phyloP scores from a whole-genome alignment of 2,888 invertebrate species.

The Acrobasis repandana region DNA sequence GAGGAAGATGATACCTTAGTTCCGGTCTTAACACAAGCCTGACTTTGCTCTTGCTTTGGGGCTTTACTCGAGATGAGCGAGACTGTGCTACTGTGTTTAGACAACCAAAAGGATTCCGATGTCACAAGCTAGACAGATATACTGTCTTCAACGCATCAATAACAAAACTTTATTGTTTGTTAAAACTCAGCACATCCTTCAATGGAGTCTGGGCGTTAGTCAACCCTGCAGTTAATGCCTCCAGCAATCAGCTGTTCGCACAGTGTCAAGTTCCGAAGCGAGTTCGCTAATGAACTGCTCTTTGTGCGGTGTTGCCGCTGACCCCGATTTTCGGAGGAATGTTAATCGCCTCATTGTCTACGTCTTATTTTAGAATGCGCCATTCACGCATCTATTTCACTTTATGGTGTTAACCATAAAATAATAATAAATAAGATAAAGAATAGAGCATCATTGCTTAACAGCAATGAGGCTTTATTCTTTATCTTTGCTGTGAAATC shows the following conservation, averaged over 20 bases:
- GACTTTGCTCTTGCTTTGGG: no score
- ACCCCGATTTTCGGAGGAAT: constrained; percentile 12
- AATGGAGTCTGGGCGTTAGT: not conserved
- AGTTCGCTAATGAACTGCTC: constrained; percentile 15
- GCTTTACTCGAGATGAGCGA: no score
- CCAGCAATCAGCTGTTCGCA: not conserved
- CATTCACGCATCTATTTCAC: not conserved
- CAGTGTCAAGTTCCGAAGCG: constrained; percentile 13
- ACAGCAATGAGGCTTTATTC: no score
- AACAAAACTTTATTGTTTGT: no score
- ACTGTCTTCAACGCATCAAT: no score
- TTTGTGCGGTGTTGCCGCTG: constrained; percentile 5
- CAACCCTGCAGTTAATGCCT: not conserved
- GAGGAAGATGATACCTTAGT: no score
- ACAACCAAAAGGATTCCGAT: no score
- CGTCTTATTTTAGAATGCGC: constrained; percentile 11
- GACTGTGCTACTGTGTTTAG: no score
- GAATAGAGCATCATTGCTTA: no score
- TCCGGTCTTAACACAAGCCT: no score
- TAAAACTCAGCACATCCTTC: not conserved
- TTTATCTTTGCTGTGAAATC: no score
- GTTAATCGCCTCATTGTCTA: constrained; percentile 10
- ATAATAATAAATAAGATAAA: not conserved
- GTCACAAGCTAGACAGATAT: no score
- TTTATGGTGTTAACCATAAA: constrained; percentile 3